Conservation (phyloP, 2,888 invertebrate genomes). For the Drosophila anceps region DNA sequence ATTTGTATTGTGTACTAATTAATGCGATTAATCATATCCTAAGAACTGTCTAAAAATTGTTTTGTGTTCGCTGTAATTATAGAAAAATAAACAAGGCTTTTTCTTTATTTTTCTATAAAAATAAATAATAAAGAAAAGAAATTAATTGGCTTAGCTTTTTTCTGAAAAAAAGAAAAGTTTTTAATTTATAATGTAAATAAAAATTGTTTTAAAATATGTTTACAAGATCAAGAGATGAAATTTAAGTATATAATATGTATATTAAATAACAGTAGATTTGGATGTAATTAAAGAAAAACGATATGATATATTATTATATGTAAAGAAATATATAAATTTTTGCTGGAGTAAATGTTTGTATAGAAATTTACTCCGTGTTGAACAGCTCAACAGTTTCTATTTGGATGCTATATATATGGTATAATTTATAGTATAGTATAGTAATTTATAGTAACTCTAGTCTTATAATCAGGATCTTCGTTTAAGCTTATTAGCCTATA, state of each 20-base stretch:
- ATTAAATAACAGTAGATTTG: too few relatives aligned
- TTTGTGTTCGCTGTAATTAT: not conserved
- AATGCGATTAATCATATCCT: conserved; percentile 3
- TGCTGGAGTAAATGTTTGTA: too few relatives aligned
- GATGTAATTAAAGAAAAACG: too few relatives aligned
- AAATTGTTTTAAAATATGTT: too few relatives aligned
- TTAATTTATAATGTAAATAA: too few relatives aligned
- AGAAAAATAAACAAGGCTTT: too few relatives aligned
- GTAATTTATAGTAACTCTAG: not conserved
- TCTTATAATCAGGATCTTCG: not conserved
- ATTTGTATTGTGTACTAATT: not conserved
- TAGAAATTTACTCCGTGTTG: too few relatives aligned
- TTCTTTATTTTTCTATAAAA: not conserved
- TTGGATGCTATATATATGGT: too few relatives aligned
- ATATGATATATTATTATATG: not conserved
- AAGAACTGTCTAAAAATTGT: not conserved
- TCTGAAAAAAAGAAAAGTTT: too few relatives aligned
- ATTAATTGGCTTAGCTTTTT: not conserved
- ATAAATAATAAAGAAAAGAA: not conserved
- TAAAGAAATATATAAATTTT: not conserved
- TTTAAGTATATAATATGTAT: too few relatives aligned
- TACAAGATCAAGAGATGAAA: too few relatives aligned
- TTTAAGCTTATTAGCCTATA: not conserved
- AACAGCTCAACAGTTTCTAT: too few relatives aligned
- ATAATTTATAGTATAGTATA: not conserved